These are phyloP conservation scores for Gandaritis pyraliata DNA, from an alignment of 2,888 invertebrate genomes.

Conservation along the genomic window DNA sequence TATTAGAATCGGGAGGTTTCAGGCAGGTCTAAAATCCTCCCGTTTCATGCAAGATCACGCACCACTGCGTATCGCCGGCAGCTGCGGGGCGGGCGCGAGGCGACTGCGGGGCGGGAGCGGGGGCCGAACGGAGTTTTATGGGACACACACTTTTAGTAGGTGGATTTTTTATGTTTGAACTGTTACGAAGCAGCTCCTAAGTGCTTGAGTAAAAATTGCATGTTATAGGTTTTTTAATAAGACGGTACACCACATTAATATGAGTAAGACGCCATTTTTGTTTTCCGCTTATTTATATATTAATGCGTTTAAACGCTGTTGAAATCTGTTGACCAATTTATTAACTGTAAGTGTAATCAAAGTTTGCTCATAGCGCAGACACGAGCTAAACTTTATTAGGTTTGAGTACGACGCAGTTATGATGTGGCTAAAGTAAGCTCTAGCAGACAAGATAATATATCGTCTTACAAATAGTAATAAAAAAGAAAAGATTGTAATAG, in stretches of 20 bases:
- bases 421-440: conserved; percentile 19
- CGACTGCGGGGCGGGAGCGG: conserved; percentile 26
- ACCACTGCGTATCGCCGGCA: conserved; percentile 64
- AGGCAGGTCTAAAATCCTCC: conserved; percentile 66
- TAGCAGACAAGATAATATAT: background rate
- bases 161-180: conserved; percentile 57
- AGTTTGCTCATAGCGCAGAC: conserved; percentile 39
- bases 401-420: conserved; percentile 31
- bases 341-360: conserved; percentile 35
- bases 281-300: no score
- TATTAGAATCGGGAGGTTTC: conserved; percentile 65
- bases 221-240: background rate
- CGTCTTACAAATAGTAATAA: no score
- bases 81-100: conserved; percentile 39
- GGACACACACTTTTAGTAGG: conserved; percentile 59
- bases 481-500: no score
- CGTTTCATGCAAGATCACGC: conserved; percentile 73
- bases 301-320: background rate
- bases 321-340: conserved; percentile 29
- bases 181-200: conserved; percentile 36
- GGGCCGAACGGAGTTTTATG: conserved; percentile 58
- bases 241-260: no score
- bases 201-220: conserved; percentile 9
- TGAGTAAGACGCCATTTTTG: no score
- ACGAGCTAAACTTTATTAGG: conserved; percentile 41